Evolutionary conservation across 2,113 vertebrate species (phyloP).

Genomic region (Verasper variegatus): DNA sequence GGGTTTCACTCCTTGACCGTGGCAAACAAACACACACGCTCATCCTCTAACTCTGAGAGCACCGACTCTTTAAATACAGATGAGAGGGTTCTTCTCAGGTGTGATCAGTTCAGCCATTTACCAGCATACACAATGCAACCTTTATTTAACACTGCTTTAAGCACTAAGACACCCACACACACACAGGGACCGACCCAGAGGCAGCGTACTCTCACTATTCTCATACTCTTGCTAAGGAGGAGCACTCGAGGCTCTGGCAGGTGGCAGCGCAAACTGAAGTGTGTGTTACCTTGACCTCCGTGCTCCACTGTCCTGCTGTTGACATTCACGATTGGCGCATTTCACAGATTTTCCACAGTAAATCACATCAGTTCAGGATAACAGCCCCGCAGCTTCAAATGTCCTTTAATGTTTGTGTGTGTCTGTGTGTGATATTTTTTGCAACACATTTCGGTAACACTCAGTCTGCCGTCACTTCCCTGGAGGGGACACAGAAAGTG

Average conservation of each 20-base stretch:
- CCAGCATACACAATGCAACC: slow-evolving; percentile 43
- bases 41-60: neutral
- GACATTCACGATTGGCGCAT: slow-evolving; percentile 56
- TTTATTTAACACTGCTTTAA: slow-evolving; percentile 34
- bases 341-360: slow-evolving; percentile 40
- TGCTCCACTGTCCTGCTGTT: slow-evolving; percentile 27
- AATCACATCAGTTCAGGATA: slow-evolving; percentile 22
- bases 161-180: slow-evolving; percentile 7
- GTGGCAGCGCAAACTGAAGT: slow-evolving; percentile 27
- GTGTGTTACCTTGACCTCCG: slow-evolving; percentile 52
- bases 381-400: slow-evolving; percentile 34
- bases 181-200: slow-evolving; percentile 29
- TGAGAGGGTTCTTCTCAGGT: slow-evolving; percentile 9
- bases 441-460: neutral
- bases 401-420: slow-evolving; percentile 7
- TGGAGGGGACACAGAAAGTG: neutral
- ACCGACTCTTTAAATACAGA: slow-evolving; percentile 21
- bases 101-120: slow-evolving; percentile 31
- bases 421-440: neutral
- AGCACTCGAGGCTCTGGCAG: slow-evolving; percentile 33
- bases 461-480: neutral
- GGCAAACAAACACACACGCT: neutral
- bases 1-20: slow-evolving; percentile 12
- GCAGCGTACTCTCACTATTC: slow-evolving; percentile 22
- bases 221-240: slow-evolving; percentile 19